Evolutionary conservation across 2,797 vertebrate species (phyloP).

Genomic region (Xiphorhynchus erythropygius): DNA sequence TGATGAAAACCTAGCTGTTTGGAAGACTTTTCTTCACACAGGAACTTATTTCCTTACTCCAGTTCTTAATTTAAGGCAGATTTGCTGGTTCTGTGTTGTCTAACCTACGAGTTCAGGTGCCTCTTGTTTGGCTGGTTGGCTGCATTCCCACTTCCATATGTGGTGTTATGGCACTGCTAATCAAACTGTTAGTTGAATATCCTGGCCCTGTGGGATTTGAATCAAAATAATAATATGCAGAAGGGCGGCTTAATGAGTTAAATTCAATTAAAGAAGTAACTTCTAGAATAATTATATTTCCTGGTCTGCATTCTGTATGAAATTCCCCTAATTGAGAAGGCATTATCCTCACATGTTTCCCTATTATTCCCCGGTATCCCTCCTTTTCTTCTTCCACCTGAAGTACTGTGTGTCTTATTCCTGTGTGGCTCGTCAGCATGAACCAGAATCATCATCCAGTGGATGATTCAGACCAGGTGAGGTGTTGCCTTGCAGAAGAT

Average conservation of each 20-base stretch:
- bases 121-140: background rate
- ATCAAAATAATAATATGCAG: background rate
- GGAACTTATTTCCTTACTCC: background rate
- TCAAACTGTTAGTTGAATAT: background rate
- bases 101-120: background rate
- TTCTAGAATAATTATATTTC: background rate
- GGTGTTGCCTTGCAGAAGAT: background rate
- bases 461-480: fast-evolving
- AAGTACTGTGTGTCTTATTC: background rate
- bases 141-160: background rate
- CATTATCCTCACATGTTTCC: background rate
- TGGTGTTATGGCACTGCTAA: background rate
- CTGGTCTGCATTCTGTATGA: background rate
- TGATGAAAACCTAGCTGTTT: background rate
- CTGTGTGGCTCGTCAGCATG: background rate
- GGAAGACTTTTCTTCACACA: background rate
- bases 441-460: background rate
- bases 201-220: background rate
- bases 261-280: background rate
- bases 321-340: background rate
- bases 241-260: background rate
- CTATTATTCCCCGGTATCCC: background rate
- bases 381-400: background rate
- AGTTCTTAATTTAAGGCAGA: background rate
- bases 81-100: background rate